A percentile compares a stretch with the other conserved stretches of the same genome.
These are phyloP conservation scores for Muscicapa adusta DNA, from an alignment of 2,113 vertebrate genomes.

Conservation along the genomic window DNA sequence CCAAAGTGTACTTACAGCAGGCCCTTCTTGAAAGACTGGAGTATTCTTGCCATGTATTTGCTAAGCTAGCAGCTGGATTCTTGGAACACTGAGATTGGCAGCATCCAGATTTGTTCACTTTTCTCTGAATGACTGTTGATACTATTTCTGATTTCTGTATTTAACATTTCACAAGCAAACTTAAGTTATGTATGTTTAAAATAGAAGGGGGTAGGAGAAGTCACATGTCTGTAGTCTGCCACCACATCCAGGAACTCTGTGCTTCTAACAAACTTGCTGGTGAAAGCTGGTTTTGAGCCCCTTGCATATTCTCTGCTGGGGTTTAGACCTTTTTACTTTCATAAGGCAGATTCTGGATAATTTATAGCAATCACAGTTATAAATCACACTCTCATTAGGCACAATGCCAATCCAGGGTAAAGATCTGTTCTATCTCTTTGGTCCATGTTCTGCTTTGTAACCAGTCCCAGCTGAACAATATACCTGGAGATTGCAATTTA, in stretches of 20 bases:
- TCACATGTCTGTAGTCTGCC: background rate
- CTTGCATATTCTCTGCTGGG: background rate
- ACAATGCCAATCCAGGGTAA: background rate
- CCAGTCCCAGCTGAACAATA: background rate
- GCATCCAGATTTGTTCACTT: background rate
- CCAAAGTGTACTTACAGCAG: background rate
- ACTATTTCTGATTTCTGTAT: background rate
- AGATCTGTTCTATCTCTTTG: background rate
- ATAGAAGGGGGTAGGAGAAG: background rate
- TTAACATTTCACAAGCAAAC: background rate
- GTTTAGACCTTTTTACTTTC: background rate
- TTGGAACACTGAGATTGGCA: background rate
- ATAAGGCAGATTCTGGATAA: constrained; percentile 34
- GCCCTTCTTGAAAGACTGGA: background rate
- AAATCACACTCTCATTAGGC: background rate
- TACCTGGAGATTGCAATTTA: background rate
- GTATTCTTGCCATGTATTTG: background rate
- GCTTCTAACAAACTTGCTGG: constrained; percentile 7
- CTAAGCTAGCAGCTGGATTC: background rate
- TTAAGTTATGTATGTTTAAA: background rate
- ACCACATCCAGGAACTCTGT: background rate
- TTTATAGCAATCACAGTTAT: constrained; percentile 1
- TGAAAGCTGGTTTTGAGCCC: background rate
- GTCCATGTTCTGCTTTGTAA: constrained; percentile 1
- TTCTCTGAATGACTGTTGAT: background rate